These are phyloP conservation scores for Hyposmocoma kahamanoa DNA, from an alignment of 1,140 invertebrate species.

Conservation along the genomic window DNA sequence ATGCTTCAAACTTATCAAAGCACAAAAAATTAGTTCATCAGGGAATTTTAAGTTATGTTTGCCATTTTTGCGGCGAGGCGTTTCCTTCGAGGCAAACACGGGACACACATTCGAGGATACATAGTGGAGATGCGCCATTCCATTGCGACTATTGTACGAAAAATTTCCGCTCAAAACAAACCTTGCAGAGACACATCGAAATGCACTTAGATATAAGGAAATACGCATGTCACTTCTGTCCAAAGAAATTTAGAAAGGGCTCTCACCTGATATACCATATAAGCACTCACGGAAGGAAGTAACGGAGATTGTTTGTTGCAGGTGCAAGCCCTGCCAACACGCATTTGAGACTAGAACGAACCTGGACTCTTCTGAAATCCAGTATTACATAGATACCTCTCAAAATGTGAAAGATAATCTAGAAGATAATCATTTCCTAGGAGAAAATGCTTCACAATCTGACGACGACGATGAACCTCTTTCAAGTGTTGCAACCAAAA, in stretches of 20 bases:
- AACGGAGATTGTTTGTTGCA: conserved; percentile 49
- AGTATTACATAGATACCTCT: not conserved
- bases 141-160: conserved; percentile 72
- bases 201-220: conserved; percentile 45
- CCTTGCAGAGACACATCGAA: conserved; percentile 38
- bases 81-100: conserved; percentile 40
- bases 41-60: conserved; percentile 31
- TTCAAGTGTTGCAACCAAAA: conserved; percentile 22
- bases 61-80: conserved; percentile 42
- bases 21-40: conserved; percentile 42
- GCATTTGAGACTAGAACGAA: not conserved
- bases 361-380: not conserved
- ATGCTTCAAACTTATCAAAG: conserved; percentile 22
- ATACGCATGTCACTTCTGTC: conserved; percentile 74
- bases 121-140: conserved; percentile 73
- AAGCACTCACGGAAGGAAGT: conserved; percentile 33
- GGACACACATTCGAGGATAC: conserved; percentile 51
- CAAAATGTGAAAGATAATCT: too few relatives aligned
- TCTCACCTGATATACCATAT: conserved; percentile 47
- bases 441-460: not conserved
- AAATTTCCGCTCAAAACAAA: conserved; percentile 44
- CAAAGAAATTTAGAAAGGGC: conserved; percentile 49
- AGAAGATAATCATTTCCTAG: not conserved
- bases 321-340: conserved; percentile 24
- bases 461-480: conserved; percentile 42